Evolutionary conservation across 1,140 invertebrate genomes (phyloP).

Genomic region (Battus philenor): DNA sequence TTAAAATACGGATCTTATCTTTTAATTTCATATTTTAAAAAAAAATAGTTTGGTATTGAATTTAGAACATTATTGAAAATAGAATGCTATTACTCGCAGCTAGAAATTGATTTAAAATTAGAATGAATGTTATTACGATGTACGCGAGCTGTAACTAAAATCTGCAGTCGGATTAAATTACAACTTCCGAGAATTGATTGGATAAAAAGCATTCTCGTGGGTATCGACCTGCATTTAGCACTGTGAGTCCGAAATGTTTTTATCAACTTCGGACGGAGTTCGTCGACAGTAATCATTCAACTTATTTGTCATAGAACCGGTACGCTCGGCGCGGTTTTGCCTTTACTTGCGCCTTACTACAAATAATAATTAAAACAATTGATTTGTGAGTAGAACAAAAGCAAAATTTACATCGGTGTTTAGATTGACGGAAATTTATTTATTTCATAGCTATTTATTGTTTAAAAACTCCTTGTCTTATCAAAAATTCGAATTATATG

Average conservation of each 20-base stretch:
- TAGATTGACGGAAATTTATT: no score
- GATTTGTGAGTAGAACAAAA: constrained; percentile 26
- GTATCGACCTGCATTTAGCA: constrained; percentile 17
- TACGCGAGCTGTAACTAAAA: not conserved
- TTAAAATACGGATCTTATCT: no score
- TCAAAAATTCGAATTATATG: no score
- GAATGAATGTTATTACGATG: no score
- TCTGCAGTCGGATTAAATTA: constrained; percentile 1
- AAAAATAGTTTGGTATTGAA: no score
- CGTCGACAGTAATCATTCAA: constrained; percentile 39
- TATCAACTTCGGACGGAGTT: constrained; percentile 34
- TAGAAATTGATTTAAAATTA: no score
- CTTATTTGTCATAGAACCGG: constrained; percentile 49
- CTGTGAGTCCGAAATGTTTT: constrained; percentile 25
- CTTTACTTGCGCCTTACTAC: constrained; percentile 26
- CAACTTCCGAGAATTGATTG: constrained; percentile 7
- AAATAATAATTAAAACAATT: constrained; percentile 33
- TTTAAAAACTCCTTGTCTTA: no score
- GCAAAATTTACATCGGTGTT: no score
- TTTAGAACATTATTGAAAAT: no score
- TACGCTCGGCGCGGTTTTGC: constrained; percentile 21
- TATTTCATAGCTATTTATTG: no score
- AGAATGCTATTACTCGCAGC: no score
- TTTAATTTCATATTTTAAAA: no score
- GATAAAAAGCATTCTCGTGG: constrained; percentile 13